These are phyloP conservation scores for Drosophila hamatofila DNA, from an alignment of 2,888 invertebrate species.

Conservation along the genomic window DNA sequence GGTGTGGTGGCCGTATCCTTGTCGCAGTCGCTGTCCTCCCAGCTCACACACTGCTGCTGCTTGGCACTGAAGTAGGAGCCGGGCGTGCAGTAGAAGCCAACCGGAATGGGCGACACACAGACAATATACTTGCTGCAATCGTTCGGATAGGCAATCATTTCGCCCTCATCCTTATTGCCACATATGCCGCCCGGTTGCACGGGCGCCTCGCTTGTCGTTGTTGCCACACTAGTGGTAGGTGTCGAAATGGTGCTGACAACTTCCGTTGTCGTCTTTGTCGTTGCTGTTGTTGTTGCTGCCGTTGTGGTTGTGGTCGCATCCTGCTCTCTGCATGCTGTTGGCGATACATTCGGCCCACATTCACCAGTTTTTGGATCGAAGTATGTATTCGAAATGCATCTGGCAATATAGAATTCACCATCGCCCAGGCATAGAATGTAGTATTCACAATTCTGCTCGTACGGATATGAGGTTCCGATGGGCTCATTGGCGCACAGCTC, in stretches of 20 bases:
- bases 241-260: conserved; percentile 28
- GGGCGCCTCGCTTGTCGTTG: conserved; percentile 31
- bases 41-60: conserved; percentile 52
- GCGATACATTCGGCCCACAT: conserved; percentile 66
- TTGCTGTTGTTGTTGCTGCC: conserved; percentile 45
- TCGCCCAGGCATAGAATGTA: conserved; percentile 68
- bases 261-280: conserved; percentile 40
- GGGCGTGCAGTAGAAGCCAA: conserved; percentile 70
- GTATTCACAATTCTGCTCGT: conserved; percentile 57
- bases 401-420: conserved; percentile 39
- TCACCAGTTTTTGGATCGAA: conserved; percentile 62
- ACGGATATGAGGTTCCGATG: conserved; percentile 47
- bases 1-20: conserved; percentile 47
- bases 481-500: conserved; percentile 49
- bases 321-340: conserved; percentile 58
- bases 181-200: conserved; percentile 53
- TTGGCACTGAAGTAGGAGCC: conserved; percentile 62
- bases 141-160: conserved; percentile 70
- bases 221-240: conserved; percentile 24
- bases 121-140: conserved; percentile 76
- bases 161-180: conserved; percentile 50
- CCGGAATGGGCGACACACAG: conserved; percentile 74
- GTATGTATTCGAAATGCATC: conserved; percentile 61
- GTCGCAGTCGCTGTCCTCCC: conserved; percentile 65
- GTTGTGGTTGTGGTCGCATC: conserved; percentile 33